Base-by-base conservation (phyloP, 2,888 invertebrate genomes). In the Tenthredo distinguenda region DNA sequence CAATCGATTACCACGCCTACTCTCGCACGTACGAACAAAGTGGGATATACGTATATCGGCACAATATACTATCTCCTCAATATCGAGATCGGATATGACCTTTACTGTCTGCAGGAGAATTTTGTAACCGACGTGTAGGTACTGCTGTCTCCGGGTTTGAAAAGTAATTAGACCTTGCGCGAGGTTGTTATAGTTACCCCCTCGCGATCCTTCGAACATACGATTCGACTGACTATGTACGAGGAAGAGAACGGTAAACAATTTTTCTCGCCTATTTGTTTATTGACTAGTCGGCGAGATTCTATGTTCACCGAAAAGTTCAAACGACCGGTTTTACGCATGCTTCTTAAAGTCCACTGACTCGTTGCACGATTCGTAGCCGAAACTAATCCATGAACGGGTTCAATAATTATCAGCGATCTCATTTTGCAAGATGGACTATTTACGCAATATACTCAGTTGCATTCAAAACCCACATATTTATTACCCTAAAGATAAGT, bases 21-120 rank as follows among this genome's bases (percentile, higher is more conserved):
- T 43, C 68, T 47, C 18, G 9, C 7, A 18, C 40, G 2, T 37
- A 50, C 47, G 26, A 83, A 40, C 37, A 40, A 62, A n/a, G 21
- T 81, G 26, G 40, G 2, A 40, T 58, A 58, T 21, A 43, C 12
- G 12, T 43, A 62, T 81, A 81, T 62, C 62, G 37, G 40, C 50
- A 10, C 34, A 26, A 34, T 26, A 47, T 21, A 79, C 58, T 58
- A 21, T 81, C 81, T 62, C 81, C 15, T 26, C 21, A 12, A 40
- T 62, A 40, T 81, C 12, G 37, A 62, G 58, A 81, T 81, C 81
- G 81, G 81, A 81, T 62, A 50, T 83, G 83, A 83, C 83, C 83
- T 83, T 83, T 83, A 65, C 18, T 83, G 47, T 83, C 50, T 68
- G 47, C 12, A 12, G 18, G 31, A 68, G 21, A 83, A 65, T 83